Percentiles rank a stretch among this genome's conserved stretches.
Evolutionary conservation across 2,113 vertebrate genomes (phyloP).

Genomic region (Struthidea cinerea): DNA sequence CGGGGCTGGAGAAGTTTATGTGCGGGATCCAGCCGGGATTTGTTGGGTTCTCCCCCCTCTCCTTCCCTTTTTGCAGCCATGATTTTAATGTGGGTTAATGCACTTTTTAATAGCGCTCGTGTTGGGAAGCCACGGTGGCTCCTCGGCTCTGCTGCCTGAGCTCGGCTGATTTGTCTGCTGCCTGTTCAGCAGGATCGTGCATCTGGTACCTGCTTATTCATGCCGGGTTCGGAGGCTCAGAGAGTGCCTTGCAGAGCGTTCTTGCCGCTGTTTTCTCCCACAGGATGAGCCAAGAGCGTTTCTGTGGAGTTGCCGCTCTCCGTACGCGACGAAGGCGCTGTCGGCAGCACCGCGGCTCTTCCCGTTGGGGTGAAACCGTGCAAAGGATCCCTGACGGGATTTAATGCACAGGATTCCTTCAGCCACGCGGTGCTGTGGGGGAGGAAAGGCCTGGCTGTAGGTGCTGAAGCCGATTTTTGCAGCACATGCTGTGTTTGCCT

Average conservation of each 20-base stretch:
- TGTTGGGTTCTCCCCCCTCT: neutral
- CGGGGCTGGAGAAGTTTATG: neutral
- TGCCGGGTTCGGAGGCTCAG: neutral
- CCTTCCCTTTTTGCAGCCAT: neutral
- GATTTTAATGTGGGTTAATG: neutral
- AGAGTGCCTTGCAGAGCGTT: neutral
- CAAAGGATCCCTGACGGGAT: neutral
- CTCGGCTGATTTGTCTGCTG: neutral
- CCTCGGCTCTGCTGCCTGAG: neutral
- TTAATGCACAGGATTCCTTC: neutral
- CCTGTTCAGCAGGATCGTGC: neutral
- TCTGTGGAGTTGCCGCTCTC: neutral
- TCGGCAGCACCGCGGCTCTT: neutral
- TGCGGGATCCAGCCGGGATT: neutral
- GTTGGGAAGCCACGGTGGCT: neutral
- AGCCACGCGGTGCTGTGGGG: neutral
- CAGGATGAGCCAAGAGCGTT: neutral
- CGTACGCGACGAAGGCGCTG: rapidly evolving
- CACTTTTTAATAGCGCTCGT: neutral
- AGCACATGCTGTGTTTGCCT: neutral
- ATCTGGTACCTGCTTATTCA: slow-evolving; percentile 27
- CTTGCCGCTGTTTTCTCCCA: neutral
- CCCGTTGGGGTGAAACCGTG: neutral
- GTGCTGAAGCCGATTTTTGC: neutral
- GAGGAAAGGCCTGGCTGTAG: neutral